These are phyloP conservation scores for Phylloscopus trochiloides DNA, from an alignment of 2,113 vertebrate species.

Conservation along the genomic window DNA sequence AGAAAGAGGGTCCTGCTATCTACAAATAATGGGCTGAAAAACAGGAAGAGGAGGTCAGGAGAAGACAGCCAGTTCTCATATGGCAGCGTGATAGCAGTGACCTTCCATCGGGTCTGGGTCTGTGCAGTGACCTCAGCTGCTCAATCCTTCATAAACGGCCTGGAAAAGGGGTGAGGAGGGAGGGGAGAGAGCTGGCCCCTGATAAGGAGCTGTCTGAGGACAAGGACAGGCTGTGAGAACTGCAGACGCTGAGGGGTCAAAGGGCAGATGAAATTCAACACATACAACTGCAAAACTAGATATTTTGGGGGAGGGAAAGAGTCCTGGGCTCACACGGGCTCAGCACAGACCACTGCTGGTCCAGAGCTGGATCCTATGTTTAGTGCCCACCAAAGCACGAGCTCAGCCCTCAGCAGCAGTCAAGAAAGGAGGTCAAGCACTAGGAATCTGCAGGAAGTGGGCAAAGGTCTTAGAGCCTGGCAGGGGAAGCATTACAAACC, in stretches of 20 bases:
- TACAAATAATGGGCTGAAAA: background rate
- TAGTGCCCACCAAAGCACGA: background rate
- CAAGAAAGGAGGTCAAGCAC: background rate
- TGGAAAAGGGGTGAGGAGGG: background rate
- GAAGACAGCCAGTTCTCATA: background rate
- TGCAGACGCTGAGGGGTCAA: background rate
- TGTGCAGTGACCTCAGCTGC: background rate
- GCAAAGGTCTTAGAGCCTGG: background rate
- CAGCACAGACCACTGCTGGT: background rate
- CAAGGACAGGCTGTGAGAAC: background rate
- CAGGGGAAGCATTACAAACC: background rate
- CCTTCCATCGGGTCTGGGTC: background rate
- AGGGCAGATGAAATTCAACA: background rate
- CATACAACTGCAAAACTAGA: background rate
- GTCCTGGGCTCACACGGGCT: fast-evolving
- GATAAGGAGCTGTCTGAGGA: background rate
- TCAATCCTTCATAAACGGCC: fast-evolving
- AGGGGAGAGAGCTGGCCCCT: background rate
- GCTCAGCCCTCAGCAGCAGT: background rate
- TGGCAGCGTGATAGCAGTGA: background rate
- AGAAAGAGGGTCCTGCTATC: background rate
- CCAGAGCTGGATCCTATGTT: fast-evolving
- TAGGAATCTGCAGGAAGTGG: background rate
- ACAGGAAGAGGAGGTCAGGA: background rate
- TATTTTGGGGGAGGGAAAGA: background rate